Conservation (phyloP, 64 coral and sea anemone species). For the Stylophora pistillata region DNA sequence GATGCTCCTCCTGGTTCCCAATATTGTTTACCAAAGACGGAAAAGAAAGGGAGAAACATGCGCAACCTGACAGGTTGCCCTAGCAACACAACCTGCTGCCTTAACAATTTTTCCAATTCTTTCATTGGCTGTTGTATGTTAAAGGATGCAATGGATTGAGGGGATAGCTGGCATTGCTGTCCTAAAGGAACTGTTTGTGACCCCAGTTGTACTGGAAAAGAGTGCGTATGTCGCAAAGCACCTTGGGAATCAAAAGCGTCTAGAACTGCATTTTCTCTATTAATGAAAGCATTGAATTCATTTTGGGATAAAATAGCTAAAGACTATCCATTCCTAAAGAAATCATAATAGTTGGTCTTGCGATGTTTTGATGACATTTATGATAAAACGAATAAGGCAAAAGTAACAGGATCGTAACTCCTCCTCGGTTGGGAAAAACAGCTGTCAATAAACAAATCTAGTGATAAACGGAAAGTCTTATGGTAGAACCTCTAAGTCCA, state of each 20-base stretch:
- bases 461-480: no score
- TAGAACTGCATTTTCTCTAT: slow-evolving; percentile 54
- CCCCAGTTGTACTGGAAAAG: slow-evolving; percentile 52
- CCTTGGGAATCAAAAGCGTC: slow-evolving; percentile 75
- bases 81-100: slow-evolving; percentile 48
- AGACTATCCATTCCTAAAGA: neutral
- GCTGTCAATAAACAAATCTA: no score
- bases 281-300: slow-evolving; percentile 57
- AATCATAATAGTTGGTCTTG: neutral
- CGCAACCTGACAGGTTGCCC: slow-evolving; percentile 62
- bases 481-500: no score
- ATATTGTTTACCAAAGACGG: slow-evolving; percentile 50
- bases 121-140: slow-evolving; percentile 72
- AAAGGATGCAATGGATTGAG: slow-evolving; percentile 78
- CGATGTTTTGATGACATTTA: neutral
- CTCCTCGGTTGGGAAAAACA: no score
- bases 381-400: no score
- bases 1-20: slow-evolving; percentile 6
- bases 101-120: slow-evolving; percentile 57
- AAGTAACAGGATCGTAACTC: no score
- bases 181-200: slow-evolving; percentile 76
- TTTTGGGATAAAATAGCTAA: slow-evolving; percentile 55
- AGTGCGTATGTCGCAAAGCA: slow-evolving; percentile 68
- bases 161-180: slow-evolving; percentile 85
- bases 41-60: neutral